Evolutionary conservation across 2,797 vertebrate genomes (phyloP).

Genomic region (Momotus momota): DNA sequence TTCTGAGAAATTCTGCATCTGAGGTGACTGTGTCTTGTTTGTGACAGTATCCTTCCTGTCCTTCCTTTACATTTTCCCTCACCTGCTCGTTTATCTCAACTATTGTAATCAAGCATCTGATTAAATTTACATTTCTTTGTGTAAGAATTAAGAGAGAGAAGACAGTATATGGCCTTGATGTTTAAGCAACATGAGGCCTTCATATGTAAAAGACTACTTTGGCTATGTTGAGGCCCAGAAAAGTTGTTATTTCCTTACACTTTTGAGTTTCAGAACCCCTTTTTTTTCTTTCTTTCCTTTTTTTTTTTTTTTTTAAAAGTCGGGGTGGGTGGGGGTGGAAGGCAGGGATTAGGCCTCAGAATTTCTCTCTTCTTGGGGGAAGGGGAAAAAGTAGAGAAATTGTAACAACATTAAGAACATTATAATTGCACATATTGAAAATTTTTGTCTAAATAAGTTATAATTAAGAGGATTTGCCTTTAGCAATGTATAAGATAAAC

Average conservation of each 20-base stretch:
- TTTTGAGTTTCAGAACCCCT: background rate
- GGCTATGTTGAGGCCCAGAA: background rate
- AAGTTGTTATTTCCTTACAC: background rate
- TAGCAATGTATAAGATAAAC: constrained; percentile 20
- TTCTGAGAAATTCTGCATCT: background rate
- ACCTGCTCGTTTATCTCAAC: constrained; percentile 2
- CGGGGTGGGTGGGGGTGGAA: no score
- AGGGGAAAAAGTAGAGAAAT: background rate
- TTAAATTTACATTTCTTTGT: constrained; percentile 43
- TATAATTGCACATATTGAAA: background rate
- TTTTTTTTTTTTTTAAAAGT: no score
- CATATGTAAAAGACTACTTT: background rate
- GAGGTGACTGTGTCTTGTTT: background rate
- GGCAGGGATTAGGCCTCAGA: background rate
- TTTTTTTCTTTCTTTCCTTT: no score
- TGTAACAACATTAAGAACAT: background rate
- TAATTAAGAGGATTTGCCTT: constrained; percentile 22
- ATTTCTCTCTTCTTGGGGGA: background rate
- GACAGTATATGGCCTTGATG: background rate
- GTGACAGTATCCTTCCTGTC: background rate
- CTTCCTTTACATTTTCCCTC: background rate
- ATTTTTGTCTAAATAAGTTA: background rate
- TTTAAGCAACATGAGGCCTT: background rate
- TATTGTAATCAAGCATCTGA: background rate
- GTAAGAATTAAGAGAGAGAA: background rate